Evolutionary conservation across 2,797 vertebrate genomes (phyloP).

Genomic region (Tragopan temminckii): DNA sequence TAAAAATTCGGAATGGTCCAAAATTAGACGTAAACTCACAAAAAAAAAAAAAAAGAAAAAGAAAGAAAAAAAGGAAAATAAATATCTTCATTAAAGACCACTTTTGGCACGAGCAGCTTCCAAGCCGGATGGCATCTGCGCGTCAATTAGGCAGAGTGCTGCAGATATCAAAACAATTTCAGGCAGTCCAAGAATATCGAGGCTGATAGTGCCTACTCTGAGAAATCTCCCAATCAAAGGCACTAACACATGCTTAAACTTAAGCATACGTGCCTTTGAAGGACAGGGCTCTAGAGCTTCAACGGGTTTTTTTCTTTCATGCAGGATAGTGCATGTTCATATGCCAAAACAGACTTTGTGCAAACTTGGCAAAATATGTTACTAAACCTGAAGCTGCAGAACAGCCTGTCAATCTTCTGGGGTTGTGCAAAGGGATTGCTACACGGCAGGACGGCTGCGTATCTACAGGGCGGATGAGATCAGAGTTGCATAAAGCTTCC

Average conservation of each 20-base stretch:
- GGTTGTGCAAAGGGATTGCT: not conserved
- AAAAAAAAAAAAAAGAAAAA: not conserved
- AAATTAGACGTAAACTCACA: not conserved
- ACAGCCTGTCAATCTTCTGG: conserved; percentile 12
- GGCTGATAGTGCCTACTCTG: not conserved
- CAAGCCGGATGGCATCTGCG: not conserved
- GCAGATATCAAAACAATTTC: not conserved
- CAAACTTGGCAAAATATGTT: conserved; percentile 31
- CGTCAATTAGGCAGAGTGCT: not conserved
- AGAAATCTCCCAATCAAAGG: accelerated
- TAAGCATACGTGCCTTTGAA: not conserved
- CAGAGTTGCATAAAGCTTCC: not conserved
- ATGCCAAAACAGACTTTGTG: not conserved
- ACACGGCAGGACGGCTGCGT: accelerated
- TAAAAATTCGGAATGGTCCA: conserved; percentile 18
- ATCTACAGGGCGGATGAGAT: not conserved
- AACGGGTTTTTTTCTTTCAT: not conserved
- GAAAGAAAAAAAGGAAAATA: not conserved
- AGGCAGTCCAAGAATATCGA: not conserved
- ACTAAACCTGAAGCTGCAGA: conserved; percentile 45
- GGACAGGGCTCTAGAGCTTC: not conserved
- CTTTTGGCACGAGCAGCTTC: not conserved
- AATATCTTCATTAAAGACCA: not conserved
- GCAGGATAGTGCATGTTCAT: not conserved
- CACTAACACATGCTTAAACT: not conserved